phyloP scores from a whole-genome alignment of 2,888 invertebrate genomes.

The Lobophora halterata region DNA sequence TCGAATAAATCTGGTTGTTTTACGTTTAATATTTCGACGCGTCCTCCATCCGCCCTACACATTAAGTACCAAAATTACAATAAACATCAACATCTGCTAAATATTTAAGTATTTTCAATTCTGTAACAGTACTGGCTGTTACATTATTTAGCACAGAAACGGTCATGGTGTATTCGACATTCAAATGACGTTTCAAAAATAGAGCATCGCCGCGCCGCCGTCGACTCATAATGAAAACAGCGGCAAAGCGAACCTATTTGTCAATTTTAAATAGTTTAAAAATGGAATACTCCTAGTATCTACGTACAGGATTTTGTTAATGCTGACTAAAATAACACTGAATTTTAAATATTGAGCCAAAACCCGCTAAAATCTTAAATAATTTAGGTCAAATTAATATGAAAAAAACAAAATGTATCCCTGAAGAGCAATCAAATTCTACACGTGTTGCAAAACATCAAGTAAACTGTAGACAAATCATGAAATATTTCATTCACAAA shows the following conservation, averaged over 20 bases:
- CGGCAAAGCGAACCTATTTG: too few relatives aligned
- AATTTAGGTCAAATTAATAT: too few relatives aligned
- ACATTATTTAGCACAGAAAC: conserved; percentile 23
- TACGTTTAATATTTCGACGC: conserved; percentile 1
- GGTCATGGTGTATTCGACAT: conserved; percentile 19
- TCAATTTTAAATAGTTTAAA: too few relatives aligned
- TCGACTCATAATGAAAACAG: too few relatives aligned
- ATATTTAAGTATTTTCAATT: conserved; percentile 9
- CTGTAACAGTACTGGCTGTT: conserved; percentile 21
- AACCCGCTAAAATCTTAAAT: too few relatives aligned
- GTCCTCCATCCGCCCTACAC: conserved; percentile 1
- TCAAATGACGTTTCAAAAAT: conserved; percentile 29
- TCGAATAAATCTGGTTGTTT: conserved; percentile 3
- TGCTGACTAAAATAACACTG: too few relatives aligned
- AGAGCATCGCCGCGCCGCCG: conserved; percentile 27
- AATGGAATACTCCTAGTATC: too few relatives aligned
- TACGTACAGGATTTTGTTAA: too few relatives aligned
- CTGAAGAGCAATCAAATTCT: conserved; percentile 5
- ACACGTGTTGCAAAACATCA: conserved; percentile 27
- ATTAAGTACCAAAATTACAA: not conserved
- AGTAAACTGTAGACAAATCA: not conserved
- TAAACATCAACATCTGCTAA: conserved; percentile 2
- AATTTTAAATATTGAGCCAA: too few relatives aligned
- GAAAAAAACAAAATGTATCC: too few relatives aligned
- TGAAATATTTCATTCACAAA: conserved; percentile 19